Conservation (phyloP, 2,113 vertebrate genomes). For the Turnix velox region DNA sequence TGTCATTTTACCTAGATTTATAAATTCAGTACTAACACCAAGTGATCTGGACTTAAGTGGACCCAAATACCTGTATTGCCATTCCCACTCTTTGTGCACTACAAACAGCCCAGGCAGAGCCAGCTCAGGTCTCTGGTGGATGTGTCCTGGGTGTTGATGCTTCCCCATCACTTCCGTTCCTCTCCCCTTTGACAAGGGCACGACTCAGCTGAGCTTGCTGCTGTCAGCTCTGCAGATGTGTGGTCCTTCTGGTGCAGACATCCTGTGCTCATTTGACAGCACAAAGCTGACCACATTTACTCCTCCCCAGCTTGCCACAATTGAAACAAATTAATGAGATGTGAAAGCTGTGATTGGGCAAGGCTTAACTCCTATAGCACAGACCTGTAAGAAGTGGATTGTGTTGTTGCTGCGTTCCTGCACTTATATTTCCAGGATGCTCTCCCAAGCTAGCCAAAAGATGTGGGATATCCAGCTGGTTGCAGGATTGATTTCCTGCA, state of each 20-base stretch:
- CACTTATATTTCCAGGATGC: background rate
- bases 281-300: background rate
- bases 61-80: background rate
- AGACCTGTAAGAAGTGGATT: background rate
- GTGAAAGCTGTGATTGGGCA: background rate
- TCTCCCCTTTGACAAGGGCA: background rate
- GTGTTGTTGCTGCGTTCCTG: background rate
- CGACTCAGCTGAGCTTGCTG: rapidly evolving
- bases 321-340: background rate
- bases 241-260: background rate
- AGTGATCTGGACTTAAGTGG: background rate
- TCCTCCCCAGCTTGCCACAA: background rate
- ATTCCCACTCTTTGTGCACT: background rate
- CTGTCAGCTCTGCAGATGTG: background rate
- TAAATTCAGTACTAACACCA: background rate
- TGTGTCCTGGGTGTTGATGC: background rate
- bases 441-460: background rate
- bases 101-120: background rate
- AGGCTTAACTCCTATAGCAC: background rate
- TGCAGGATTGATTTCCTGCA: background rate
- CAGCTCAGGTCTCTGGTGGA: background rate
- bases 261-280: background rate
- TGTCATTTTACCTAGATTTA: background rate
- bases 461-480: background rate
- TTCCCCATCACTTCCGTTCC: background rate